Conservation (phyloP, 1,140 invertebrate genomes). For the Parapsyche elsis region DNA sequence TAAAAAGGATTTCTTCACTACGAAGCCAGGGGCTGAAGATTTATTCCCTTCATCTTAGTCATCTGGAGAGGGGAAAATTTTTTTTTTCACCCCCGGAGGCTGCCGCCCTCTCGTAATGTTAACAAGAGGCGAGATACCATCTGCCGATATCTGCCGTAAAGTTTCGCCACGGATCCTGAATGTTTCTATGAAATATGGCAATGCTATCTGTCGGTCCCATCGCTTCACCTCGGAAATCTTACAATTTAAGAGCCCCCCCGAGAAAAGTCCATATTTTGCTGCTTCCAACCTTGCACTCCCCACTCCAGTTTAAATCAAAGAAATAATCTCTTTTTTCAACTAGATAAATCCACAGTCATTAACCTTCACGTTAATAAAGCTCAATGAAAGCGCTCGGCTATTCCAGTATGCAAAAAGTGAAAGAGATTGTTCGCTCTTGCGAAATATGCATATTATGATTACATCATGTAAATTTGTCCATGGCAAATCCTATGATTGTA, state of each 20-base stretch:
- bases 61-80: not conserved
- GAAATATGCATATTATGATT: no score
- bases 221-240: constrained; percentile 41
- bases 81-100: not conserved
- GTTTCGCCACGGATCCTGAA: constrained; percentile 13
- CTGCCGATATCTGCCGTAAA: constrained; percentile 44
- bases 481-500: no score
- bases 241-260: constrained; percentile 29
- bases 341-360: no score
- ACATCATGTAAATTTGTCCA: no score
- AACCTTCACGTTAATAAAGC: no score
- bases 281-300: no score
- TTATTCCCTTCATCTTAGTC: constrained; percentile 17
- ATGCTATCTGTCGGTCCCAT: constrained; percentile 38
- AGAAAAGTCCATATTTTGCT: constrained; percentile 17
- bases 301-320: no score
- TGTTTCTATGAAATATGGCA: constrained; percentile 38
- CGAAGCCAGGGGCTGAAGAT: not conserved
- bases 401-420: no score
- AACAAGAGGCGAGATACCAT: constrained; percentile 46
- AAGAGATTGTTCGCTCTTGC: no score
- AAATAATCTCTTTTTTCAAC: no score
- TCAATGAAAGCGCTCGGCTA: no score
- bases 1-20: not conserved
- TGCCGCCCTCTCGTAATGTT: constrained; percentile 16